Conservation (phyloP, 2,888 invertebrate species). For the Melinopterus prodromus region DNA sequence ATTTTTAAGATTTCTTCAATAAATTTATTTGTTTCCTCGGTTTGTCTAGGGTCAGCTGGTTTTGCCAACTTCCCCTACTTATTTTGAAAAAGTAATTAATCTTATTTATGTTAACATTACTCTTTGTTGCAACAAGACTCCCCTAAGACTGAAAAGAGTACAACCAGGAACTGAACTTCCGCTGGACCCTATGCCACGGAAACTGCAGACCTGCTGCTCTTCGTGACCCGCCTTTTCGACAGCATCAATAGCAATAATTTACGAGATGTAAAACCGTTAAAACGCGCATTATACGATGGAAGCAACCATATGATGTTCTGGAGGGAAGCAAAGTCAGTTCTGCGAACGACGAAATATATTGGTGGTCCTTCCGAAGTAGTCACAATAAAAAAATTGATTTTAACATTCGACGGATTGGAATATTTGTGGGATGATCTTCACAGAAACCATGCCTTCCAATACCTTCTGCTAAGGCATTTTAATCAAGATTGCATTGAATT, state of each 20-base stretch:
- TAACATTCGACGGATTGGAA: constrained; percentile 37
- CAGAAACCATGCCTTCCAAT: constrained; percentile 34
- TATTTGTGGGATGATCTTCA: constrained; percentile 36
- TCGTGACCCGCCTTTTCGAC: constrained; percentile 30
- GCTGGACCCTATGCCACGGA: constrained; percentile 21
- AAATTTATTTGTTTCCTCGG: too few relatives aligned
- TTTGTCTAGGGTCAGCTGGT: constrained; percentile 37
- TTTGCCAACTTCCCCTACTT: too few relatives aligned
- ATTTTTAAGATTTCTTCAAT: too few relatives aligned
- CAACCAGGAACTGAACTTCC: neutral
- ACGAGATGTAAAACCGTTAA: neutral
- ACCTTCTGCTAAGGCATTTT: constrained; percentile 32
- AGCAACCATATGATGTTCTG: too few relatives aligned
- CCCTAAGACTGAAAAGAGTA: neutral
- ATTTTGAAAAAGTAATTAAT: neutral
- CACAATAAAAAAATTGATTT: constrained; percentile 39
- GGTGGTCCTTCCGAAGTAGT: constrained; percentile 30
- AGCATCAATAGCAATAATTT: neutral
- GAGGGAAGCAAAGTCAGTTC: constrained; percentile 10
- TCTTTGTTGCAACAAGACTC: neutral
- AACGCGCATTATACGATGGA: neutral
- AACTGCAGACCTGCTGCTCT: constrained; percentile 36
- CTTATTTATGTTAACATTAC: neutral
- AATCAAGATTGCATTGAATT: constrained; percentile 43
- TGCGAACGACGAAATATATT: constrained; percentile 28